phyloP scores from a whole-genome alignment of 2,797 vertebrate genomes.

The Enteromius anoplus region DNA sequence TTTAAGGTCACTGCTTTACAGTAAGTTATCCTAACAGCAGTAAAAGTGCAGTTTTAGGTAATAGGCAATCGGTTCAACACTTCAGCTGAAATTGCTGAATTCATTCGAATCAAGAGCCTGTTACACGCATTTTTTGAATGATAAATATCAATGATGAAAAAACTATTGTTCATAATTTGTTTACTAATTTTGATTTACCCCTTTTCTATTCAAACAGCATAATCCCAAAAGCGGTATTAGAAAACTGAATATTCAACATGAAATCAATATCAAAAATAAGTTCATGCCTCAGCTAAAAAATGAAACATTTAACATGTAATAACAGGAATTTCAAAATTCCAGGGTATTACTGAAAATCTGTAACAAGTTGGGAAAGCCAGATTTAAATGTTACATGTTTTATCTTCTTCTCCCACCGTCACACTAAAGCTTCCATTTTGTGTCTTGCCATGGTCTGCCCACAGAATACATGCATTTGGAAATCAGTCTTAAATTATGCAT shows the following conservation, averaged over 20 bases:
- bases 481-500: conserved; percentile 60
- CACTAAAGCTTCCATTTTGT: conserved; percentile 41
- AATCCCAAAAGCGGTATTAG: background rate
- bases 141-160: too few species aligned
- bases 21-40: background rate
- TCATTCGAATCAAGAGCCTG: background rate
- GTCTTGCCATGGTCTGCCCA: background rate
- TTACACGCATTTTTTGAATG: background rate
- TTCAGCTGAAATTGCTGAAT: background rate
- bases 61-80: background rate
- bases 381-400: conserved; percentile 13
- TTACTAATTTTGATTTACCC: too few species aligned
- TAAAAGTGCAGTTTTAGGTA: background rate
- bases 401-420: conserved; percentile 7
- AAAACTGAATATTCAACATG: background rate
- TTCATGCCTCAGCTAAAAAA: background rate
- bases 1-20: background rate
- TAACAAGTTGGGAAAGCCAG: conserved; percentile 2
- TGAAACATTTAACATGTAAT: background rate
- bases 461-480: conserved; percentile 7
- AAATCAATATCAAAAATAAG: background rate
- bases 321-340: conserved; percentile 4
- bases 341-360: background rate
- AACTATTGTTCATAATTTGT: too few species aligned
- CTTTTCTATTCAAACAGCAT: background rate